Evolutionary conservation across 2,888 invertebrate species (phyloP).

Genomic region (Epirrita christyi): DNA sequence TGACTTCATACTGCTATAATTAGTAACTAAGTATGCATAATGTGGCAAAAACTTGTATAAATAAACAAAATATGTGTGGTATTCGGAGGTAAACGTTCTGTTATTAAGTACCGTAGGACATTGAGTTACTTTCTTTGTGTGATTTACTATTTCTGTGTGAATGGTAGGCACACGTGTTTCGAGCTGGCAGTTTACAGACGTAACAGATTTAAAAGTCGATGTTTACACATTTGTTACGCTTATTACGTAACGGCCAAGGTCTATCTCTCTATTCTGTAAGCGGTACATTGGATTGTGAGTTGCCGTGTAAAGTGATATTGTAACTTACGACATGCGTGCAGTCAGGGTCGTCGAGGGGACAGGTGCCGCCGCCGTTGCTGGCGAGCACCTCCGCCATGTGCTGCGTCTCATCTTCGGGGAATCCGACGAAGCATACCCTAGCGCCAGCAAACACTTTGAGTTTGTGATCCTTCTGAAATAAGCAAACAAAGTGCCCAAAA

Average conservation of each 20-base stretch:
- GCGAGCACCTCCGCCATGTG: conserved; percentile 96
- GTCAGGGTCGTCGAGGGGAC: conserved; percentile 91
- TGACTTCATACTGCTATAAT: conserved; percentile 70
- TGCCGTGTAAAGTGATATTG: conserved; percentile 17
- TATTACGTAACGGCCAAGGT: conserved; percentile 37
- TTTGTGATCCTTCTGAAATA: conserved; percentile 87
- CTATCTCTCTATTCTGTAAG: conserved; percentile 30
- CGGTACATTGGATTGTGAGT: conserved; percentile 15
- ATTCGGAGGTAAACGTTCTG: conserved; percentile 61
- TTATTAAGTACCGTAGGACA: conserved; percentile 46
- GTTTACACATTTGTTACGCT: conserved; percentile 31
- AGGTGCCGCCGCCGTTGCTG: conserved; percentile 93
- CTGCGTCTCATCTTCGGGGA: conserved; percentile 94
- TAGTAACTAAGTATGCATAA: conserved; percentile 61
- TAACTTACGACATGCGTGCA: conserved; percentile 96
- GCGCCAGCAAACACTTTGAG: conserved; percentile 95
- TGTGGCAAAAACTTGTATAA: conserved; percentile 63
- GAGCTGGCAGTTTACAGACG: conserved; percentile 30
- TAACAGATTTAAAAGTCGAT: conserved; percentile 35
- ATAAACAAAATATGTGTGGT: conserved; percentile 60
- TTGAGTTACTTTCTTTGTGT: conserved; percentile 36
- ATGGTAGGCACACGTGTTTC: conserved; percentile 29
- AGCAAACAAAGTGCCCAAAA: conserved; percentile 31
- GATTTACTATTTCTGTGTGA: conserved; percentile 33
- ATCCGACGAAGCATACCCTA: conserved; percentile 94